Evolutionary conservation across 2,113 vertebrate species (phyloP).

Genomic region (Lagenorhynchus albirostris): DNA sequence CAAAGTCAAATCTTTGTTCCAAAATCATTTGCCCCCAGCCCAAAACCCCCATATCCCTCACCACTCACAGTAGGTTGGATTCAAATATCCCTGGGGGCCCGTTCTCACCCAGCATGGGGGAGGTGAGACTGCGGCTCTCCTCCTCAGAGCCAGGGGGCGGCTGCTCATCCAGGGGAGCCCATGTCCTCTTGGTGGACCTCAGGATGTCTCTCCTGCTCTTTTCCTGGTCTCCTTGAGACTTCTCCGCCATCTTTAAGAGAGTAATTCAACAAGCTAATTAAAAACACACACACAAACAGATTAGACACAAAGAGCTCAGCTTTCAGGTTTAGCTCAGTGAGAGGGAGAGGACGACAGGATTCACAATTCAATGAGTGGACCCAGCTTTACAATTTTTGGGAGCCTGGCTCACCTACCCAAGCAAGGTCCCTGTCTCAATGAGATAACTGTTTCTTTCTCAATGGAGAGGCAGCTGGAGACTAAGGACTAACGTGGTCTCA

Average conservation of each 20-base stretch:
- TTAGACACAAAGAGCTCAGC: neutral
- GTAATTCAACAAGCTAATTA: neutral
- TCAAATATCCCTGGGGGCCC: neutral
- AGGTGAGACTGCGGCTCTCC: neutral
- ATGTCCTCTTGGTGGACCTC: constrained; percentile 24
- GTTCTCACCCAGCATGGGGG: constrained; percentile 14
- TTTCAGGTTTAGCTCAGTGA: neutral
- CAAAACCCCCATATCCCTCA: neutral
- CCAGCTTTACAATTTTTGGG: neutral
- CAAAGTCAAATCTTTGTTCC: neutral
- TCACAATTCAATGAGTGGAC: neutral
- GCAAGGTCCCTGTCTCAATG: neutral
- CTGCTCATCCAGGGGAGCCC: constrained; percentile 47
- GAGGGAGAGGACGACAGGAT: neutral
- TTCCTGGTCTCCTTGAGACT: neutral
- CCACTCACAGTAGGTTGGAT: neutral
- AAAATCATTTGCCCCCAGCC: neutral
- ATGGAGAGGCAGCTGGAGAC: neutral
- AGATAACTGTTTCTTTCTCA: neutral
- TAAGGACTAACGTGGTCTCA: neutral
- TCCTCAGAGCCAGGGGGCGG: neutral
- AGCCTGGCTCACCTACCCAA: neutral
- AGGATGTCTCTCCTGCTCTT: constrained; percentile 43
- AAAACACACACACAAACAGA: neutral
- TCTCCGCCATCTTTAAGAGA: constrained; percentile 54